phyloP scores from a whole-genome alignment of 2,113 vertebrate species.

The Tragelaphus scriptus region DNA sequence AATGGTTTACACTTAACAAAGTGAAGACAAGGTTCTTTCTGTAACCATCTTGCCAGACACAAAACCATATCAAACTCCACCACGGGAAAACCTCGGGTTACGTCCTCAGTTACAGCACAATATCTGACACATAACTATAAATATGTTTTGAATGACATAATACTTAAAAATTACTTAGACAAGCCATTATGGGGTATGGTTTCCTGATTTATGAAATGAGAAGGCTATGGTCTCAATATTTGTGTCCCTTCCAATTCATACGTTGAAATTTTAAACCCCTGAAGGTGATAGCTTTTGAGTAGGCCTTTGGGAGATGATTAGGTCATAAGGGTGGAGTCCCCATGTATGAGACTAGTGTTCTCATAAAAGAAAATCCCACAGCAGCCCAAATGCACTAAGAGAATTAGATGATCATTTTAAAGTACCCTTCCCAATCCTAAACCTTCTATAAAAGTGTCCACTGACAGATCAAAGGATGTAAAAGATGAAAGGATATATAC shows the following conservation, averaged over 20 bases:
- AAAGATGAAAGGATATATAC: neutral
- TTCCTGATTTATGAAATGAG: neutral
- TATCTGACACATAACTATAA: neutral
- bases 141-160: neutral
- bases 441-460: neutral
- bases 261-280: neutral
- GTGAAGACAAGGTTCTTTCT: neutral
- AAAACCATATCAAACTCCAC: neutral
- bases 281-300: neutral
- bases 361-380: neutral
- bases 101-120: neutral
- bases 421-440: neutral
- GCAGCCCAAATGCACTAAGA: neutral
- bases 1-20: neutral
- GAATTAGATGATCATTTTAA: neutral
- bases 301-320: neutral
- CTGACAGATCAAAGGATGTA: neutral
- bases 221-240: neutral
- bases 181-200: neutral
- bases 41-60: neutral
- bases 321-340: neutral
- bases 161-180: neutral
- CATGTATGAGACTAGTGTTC: neutral
- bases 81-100: neutral
- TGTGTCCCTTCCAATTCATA: neutral